Evolutionary conservation across 2,888 invertebrate genomes (phyloP), one percentile per base, ranked within the genome.

Genomic region (Digitonthophagus gazella): DNA sequence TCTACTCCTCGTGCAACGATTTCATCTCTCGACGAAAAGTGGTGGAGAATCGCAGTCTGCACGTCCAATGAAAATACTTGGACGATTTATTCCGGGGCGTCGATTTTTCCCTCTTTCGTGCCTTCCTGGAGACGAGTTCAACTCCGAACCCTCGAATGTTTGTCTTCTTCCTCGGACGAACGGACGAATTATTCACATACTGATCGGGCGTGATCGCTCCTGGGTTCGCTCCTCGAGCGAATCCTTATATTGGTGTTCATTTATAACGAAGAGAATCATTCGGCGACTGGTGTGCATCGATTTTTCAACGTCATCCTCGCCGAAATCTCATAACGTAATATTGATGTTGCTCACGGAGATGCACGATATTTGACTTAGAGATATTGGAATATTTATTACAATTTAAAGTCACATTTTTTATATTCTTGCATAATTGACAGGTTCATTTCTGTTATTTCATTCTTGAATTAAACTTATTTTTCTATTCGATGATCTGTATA

Each of bases 11-110:
- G 57, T 65, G 67, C 66, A 18, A 65, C 69, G 65, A 69, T 67
- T 64, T 65, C 67, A 67, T 69, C 64, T 5, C 19, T 44, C 19
- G 18, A 58, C 58, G 69, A 67, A 64, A 69, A 69, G 57, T 67
- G 58, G 64, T 57, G 55, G 69, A 63, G 28, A 44, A 44, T 44
- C 28, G 28, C 11, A 44, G 28, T 44, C 28, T 44, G 28, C 65
- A 69, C 64, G 69, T 69, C 58, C 64, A 67, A 69, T 65, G 69
- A 67, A 69, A 64, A 69, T 69, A 67, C 69, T 69, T 69, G 19
- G 64, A 15, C 67, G 28, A 69, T 67, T 69, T 69, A 69, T 69
- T 67, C 64, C 20, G 22, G 14, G 61, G 55, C 55, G 65, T 61
- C 54, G 58, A 63, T 66, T 65, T 65, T 69, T 66, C 55, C 54